Conservation (phyloP, 2,797 vertebrate species). For the Intellagama lesueurii region DNA sequence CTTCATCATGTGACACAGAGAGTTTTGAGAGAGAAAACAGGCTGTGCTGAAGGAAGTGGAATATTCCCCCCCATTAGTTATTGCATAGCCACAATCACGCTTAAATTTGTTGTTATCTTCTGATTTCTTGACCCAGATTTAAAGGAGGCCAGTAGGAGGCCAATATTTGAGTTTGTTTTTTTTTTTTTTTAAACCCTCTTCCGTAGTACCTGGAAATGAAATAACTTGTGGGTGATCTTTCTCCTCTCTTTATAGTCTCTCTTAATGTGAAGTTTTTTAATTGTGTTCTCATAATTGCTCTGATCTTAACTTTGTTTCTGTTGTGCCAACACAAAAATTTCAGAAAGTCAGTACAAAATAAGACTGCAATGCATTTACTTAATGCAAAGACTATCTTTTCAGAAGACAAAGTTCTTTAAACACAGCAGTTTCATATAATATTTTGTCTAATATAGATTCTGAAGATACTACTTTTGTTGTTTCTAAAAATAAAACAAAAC, state of each 20-base stretch:
- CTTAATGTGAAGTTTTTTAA: conserved; percentile 19
- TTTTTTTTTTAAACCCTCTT: conserved; percentile 4
- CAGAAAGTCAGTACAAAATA: not conserved
- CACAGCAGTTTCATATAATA: no score
- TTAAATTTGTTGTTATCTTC: conserved; percentile 55
- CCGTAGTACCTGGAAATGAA: conserved; percentile 34
- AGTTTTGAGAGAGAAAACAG: conserved; percentile 48
- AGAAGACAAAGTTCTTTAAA: not conserved
- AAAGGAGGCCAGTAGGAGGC: conserved; percentile 17
- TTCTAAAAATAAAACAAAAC: no score
- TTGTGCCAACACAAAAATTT: not conserved
- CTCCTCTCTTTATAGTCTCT: fast-evolving
- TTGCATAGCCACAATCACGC: conserved; percentile 44
- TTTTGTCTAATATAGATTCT: no score
- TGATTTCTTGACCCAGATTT: conserved; percentile 61
- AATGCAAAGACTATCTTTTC: not conserved
- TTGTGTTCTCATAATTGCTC: not conserved
- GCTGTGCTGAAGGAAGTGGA: conserved; percentile 7
- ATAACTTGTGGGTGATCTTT: not conserved
- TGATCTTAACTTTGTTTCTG: conserved; percentile 22
- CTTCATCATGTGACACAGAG: no score
- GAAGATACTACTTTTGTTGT: no score
- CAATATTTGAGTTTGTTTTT: conserved; percentile 32
- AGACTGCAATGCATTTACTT: not conserved
- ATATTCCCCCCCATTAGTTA: conserved; percentile 49